Evolutionary conservation across 2,888 invertebrate genomes (phyloP), one percentile per base, ranked within the genome.

Genomic region (Philonicus albiceps): DNA sequence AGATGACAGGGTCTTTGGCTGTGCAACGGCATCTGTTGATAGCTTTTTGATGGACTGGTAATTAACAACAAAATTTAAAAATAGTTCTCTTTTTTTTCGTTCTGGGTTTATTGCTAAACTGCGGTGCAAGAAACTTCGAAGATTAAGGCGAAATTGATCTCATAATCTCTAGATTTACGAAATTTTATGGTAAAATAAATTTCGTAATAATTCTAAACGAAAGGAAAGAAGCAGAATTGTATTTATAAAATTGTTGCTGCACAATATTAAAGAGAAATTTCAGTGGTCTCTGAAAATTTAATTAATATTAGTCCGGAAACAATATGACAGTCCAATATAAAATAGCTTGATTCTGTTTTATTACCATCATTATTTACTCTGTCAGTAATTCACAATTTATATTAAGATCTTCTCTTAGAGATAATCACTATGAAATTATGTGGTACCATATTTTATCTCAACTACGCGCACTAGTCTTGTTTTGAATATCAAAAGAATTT

Each of bases 21-120:
- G 40, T 49, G 30, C 49, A 78, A 49, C 78, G 78, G 27, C 78
- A 78, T 78, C 78, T 78, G 43, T 43, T 78, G 22, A 43, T 49
- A 78, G 78, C 78, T 78, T 78, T 78, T 22, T 31, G 49, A 16
- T 78, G 64, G 27, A 64, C 27, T 64, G 27, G 64, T 64, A 64
- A 64, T 64, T 64, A 64, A 64, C 64, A 64, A 27, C 1, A 8
- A 64, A 22, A 64, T 64, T 64, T 64, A 64, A 64, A 64, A 64
- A 64, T 64, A 64, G 64, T 64, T 27, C 8, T 4, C 1, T 64
- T 64, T 64, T 49, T 49, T 3, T 53, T 53, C 13, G 2, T 5
- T 49, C 49, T 64, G 27, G 64, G 64, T 27, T 19, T 64, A 64
- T 64, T 64, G 22, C 27, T 27, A 22, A 64, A 64, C 64, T 64